Percentiles rank a stretch among this genome's conserved stretches.
Conservation (phyloP, 2,888 invertebrate genomes). For the Megamerina dolium region DNA sequence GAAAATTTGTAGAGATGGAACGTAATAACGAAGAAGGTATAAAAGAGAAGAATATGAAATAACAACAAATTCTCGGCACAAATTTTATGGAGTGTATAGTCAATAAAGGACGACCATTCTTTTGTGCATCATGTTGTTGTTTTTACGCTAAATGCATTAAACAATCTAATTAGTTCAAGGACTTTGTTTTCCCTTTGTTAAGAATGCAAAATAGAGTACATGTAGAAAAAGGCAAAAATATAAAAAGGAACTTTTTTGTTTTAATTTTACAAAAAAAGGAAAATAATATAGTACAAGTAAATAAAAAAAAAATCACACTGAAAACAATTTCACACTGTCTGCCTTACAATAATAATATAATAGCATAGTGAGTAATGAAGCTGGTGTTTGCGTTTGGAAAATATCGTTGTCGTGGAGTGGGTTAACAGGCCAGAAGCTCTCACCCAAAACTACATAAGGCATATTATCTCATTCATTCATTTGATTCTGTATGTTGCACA, state of each 20-base stretch:
- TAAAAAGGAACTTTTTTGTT: too few species aligned
- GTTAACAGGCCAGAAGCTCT: too few species aligned
- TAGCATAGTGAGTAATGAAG: too few species aligned
- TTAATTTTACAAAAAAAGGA: too few species aligned
- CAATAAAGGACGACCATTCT: conserved; percentile 16
- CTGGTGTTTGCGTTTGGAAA: too few species aligned
- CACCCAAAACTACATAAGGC: too few species aligned
- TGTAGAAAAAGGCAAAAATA: conserved; percentile 1
- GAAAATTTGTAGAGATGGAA: conserved; percentile 22
- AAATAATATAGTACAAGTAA: too few species aligned
- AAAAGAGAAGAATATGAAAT: conserved; percentile 36
- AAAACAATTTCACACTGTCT: conserved; percentile 11
- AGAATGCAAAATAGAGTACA: conserved; percentile 3
- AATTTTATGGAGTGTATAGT: conserved; percentile 13
- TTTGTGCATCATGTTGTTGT: too few species aligned
- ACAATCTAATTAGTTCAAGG: conserved; percentile 20
- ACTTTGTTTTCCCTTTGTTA: neutral
- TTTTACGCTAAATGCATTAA: conserved; percentile 10
- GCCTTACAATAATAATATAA: neutral
- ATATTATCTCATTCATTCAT: too few species aligned
- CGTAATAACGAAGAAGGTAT: conserved; percentile 9
- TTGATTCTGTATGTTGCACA: too few species aligned
- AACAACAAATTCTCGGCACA: conserved; percentile 25
- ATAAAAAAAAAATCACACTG: too few species aligned
- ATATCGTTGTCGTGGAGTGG: too few species aligned